phyloP scores from a whole-genome alignment of 2,113 vertebrate genomes.

The Alethe diademata region DNA sequence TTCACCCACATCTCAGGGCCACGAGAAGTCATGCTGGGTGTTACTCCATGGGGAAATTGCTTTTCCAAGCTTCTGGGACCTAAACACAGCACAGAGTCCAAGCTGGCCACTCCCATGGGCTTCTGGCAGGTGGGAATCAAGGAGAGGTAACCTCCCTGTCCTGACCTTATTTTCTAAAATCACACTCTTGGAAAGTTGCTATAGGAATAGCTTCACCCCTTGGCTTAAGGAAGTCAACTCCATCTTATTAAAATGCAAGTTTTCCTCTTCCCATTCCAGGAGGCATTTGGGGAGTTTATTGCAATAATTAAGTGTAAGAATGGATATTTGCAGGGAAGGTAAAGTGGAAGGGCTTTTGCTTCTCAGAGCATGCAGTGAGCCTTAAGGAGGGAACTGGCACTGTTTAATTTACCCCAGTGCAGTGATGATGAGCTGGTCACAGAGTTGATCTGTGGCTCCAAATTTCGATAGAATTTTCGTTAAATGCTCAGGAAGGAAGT shows the following conservation, averaged over 20 bases:
- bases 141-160: neutral
- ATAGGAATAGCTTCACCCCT: neutral
- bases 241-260: neutral
- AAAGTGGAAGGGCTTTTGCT: neutral
- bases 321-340: neutral
- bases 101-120: neutral
- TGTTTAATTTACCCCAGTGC: neutral
- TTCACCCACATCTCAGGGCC: neutral
- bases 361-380: neutral
- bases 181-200: neutral
- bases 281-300: neutral
- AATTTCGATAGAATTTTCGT: neutral
- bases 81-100: neutral
- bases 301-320: neutral
- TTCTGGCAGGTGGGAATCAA: neutral
- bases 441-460: neutral
- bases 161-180: neutral
- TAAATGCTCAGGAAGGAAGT: neutral
- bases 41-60: neutral
- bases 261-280: neutral
- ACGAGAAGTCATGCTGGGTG: neutral
- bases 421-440: neutral
- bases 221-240: neutral
- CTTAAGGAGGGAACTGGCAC: neutral
- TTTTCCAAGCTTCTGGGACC: neutral